Evolutionary conservation across 2,113 vertebrate genomes (phyloP).

Genomic region (Thamnophis sirtalis): DNA sequence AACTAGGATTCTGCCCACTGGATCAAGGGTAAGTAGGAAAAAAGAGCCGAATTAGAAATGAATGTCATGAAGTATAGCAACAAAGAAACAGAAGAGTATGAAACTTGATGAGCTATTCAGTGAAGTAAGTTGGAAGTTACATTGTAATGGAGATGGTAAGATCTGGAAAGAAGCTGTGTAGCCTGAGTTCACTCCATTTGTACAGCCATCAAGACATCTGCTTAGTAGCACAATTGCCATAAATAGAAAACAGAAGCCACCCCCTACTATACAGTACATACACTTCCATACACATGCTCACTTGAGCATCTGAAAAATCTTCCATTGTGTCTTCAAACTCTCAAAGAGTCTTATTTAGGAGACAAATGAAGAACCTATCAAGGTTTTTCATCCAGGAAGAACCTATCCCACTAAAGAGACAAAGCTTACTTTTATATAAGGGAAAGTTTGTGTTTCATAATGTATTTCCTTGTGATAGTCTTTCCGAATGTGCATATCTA

Average conservation of each 20-base stretch:
- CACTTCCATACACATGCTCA: conserved; percentile 20
- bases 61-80: neutral
- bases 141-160: neutral
- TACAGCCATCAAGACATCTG: conserved; percentile 21
- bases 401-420: neutral
- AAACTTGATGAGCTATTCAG: neutral
- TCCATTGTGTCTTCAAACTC: neutral
- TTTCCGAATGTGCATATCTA: neutral
- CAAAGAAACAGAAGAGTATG: neutral
- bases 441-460: neutral
- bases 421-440: neutral
- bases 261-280: conserved; percentile 22
- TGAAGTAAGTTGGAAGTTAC: neutral
- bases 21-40: neutral
- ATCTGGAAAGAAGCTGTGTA: conserved; percentile 4
- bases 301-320: conserved; percentile 17
- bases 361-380: neutral
- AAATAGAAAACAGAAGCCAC: conserved; percentile 30
- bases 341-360: neutral
- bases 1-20: neutral
- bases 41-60: conserved; percentile 3
- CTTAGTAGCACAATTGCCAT: conserved; percentile 54
- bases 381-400: neutral
- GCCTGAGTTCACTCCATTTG: conserved; percentile 21
- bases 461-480: neutral